Base-by-base conservation (phyloP, 2,113 vertebrate species). In the Peromyscus leucopus region DNA sequence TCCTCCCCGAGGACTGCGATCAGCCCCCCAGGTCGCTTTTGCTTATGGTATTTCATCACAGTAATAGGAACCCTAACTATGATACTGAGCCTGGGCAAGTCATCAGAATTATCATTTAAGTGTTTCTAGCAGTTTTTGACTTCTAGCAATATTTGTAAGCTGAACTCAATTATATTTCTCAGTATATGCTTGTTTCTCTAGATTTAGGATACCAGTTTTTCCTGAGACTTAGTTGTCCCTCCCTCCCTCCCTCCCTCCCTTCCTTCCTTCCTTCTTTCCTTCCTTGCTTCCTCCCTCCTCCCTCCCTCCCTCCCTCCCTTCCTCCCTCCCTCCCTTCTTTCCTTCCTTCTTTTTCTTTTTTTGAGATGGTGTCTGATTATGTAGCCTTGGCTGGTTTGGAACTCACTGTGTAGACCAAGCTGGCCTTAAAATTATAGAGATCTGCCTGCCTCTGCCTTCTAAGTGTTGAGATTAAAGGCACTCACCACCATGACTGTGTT, bases 61-160 rank as follows among this genome's bases (percentile, higher is more conserved):
- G 33, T 61, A 61, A 61, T 83, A 59, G 80, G 80, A n/a, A n/a
- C 10, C 57, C 57, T 84, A 84, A 63, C 82, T 17, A 84, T 61
- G 57, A 84, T 31, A 33, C 33, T 59, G 39, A 86, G 83, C 61
- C 6, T 74, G 17, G 71, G 22, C 55, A 96, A 19, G 39, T 95
- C 78, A 36, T 92, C 48, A 74, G 33, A 90, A 69, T 82, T 11
- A 55, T 39, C 46, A 33, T 86, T n/a, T 89, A 63, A 92, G 5
- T 83, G 4, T 48, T 93, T 89, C 48, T 88, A 72, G 17, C 28
- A 92, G 21, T 91, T 94, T 79, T 33, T 95, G 12, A 24, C 31
- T 93, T 80, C 63, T 21, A 28, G 61, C n/a, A 61, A 28, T 39
- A 87, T 87, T 57, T 97, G 42, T 93, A 78, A 92, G 48, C 42